Percentiles rank a stretch among this genome's conserved stretches.
phyloP scores from a whole-genome alignment of 2,113 vertebrate species.

The Crypturellus undulatus region DNA sequence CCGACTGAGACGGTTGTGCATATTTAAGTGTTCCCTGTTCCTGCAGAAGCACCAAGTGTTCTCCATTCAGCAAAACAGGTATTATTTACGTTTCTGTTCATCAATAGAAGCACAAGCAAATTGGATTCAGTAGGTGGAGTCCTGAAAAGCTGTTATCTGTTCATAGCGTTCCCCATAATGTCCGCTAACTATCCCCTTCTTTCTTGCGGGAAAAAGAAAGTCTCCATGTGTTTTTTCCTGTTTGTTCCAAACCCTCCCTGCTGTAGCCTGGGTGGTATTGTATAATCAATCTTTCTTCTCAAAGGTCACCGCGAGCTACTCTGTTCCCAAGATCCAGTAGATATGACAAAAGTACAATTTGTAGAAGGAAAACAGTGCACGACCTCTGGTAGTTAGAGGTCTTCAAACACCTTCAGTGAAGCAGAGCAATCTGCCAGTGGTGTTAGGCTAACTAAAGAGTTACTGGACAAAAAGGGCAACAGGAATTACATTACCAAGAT shows the following conservation, averaged over 20 bases:
- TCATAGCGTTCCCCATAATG: neutral
- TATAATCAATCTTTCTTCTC: conserved; percentile 44
- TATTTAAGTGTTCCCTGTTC: neutral
- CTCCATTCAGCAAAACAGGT: neutral
- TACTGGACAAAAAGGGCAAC: conserved; percentile 26
- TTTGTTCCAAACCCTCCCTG: neutral
- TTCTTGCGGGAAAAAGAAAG: neutral
- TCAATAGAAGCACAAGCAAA: neutral
- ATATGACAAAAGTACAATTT: conserved; percentile 59
- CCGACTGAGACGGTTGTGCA: neutral
- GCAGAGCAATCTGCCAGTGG: conserved; percentile 23
- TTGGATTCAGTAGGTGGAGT: neutral
- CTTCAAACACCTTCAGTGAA: conserved; percentile 40
- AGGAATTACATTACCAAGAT: neutral
- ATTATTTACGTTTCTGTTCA: neutral
- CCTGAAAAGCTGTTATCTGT: neutral
- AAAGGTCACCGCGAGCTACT: conserved; percentile 50
- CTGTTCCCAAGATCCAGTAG: conserved; percentile 13
- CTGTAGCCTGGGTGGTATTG: neutral
- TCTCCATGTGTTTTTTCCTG: conserved; percentile 34
- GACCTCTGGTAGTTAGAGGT: conserved; percentile 58
- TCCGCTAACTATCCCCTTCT: neutral
- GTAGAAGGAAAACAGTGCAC: conserved; percentile 24
- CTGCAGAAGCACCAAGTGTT: neutral
- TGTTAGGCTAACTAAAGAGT: conserved; percentile 49